Base-by-base conservation (phyloP, 2,797 vertebrate species). In the Sebastes taczanowskii region DNA sequence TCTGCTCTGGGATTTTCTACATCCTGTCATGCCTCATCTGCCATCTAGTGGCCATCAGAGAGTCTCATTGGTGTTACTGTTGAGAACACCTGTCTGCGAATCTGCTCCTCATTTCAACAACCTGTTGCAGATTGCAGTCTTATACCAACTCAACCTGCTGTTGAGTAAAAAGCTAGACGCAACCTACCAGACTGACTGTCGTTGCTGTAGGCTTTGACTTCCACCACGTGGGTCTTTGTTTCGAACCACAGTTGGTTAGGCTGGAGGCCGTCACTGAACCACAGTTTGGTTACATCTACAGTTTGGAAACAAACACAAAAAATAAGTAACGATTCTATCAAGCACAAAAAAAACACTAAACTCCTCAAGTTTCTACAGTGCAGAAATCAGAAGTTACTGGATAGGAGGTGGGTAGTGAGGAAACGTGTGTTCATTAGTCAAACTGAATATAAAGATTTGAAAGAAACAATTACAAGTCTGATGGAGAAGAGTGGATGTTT, bases 161-260 rank as follows among this genome's bases (percentile, higher is more conserved):
- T 35, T 46, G 42, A 46, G 13, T 60, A n/a, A 42, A n/a, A 56
- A 30, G 23, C 23, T 5, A 1, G 3, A 42, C 4, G 8, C 14
- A 14, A 60, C 90, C 4, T 88, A 99, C 98, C 98, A 85, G 96
- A 94, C 88, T 98, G 97, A 18, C 87, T 95, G 83, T 91, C 84
- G 58, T 90, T 91, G 88, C 96, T 97, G 87, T 97, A 97, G 74
- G 96, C 96, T 90, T 91, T 96, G 63, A 97, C 63, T 78, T 95
- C 92, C 30, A 96, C 84, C 76, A 98, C 73, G 2, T 88, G 94
- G 77, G 93, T 95, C 81, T 96, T 95, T 8, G 96, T 90, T 6
- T 95, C 93, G 82, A 99, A 98, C 97, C 97, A 98, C 88, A 95
- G 86, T 80, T 96, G 94, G 18, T 94, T 95, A 3, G 89, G 89